Percentiles rank a stretch among this genome's conserved stretches.
These are phyloP conservation scores for Australoheros facetus DNA, from an alignment of 2,797 vertebrate genomes.

Conservation along the genomic window DNA sequence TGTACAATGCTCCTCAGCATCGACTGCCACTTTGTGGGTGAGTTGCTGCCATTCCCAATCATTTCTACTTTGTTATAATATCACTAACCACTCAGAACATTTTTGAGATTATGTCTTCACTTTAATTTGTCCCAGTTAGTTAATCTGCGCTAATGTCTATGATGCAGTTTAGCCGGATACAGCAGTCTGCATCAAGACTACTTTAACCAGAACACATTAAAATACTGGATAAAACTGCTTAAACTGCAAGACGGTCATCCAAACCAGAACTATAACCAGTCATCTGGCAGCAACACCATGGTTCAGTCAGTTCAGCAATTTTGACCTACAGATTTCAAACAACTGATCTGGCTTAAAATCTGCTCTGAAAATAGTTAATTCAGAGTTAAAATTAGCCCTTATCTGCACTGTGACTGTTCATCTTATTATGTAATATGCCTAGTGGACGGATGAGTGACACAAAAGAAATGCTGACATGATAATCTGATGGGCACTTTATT, in stretches of 20 bases:
- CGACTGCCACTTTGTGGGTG: no score
- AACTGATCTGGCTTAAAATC: not conserved
- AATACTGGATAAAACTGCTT: not conserved
- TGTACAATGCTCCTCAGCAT: no score
- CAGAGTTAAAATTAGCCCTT: not conserved
- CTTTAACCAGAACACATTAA: not conserved
- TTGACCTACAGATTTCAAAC: not conserved
- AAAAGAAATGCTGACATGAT: not conserved
- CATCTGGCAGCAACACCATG: not conserved
- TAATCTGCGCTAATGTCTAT: not conserved
- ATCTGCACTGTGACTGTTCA: not conserved
- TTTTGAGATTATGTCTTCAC: not conserved
- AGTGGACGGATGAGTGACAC: not conserved
- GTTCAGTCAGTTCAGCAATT: not conserved
- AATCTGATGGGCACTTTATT: not conserved
- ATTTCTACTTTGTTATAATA: no score
- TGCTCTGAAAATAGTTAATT: not conserved
- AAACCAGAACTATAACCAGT: not conserved
- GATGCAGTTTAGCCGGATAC: not conserved
- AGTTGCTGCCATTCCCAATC: no score
- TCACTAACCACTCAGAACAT: fast-evolving
- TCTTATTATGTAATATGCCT: not conserved
- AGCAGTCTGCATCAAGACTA: not conserved
- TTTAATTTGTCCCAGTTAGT: not conserved
- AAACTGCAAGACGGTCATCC: not conserved